Conservation (phyloP, 2,888 invertebrate species). For the Eristalis tenax region DNA sequence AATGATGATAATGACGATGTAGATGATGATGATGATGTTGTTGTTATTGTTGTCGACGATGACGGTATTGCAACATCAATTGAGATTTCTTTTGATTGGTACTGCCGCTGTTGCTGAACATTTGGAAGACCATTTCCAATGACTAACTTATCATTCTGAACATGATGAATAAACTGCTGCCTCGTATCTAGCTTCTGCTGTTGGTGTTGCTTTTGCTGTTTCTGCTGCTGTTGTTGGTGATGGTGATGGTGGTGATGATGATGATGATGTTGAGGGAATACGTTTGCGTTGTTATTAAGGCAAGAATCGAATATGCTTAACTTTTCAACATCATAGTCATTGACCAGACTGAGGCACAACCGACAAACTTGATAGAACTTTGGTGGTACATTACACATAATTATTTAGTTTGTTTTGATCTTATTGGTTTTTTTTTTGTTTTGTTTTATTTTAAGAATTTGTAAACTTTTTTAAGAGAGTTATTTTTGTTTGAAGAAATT, state of each 20-base stretch:
- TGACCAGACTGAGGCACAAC: slow-evolving; percentile 92
- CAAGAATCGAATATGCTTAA: slow-evolving; percentile 78
- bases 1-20: slow-evolving; percentile 8
- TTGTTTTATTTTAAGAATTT: slow-evolving; percentile 24
- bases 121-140: slow-evolving; percentile 49
- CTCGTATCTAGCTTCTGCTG: slow-evolving; percentile 29
- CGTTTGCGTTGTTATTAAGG: slow-evolving; percentile 57
- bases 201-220: slow-evolving; percentile 27
- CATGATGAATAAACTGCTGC: slow-evolving; percentile 1
- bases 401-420: slow-evolving; percentile 79
- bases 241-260: slow-evolving; percentile 38
- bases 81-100: slow-evolving; percentile 28
- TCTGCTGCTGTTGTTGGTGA: slow-evolving; percentile 44
- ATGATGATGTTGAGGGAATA: slow-evolving; percentile 38
- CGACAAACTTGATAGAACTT: slow-evolving; percentile 96
- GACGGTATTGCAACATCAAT: slow-evolving; percentile 31
- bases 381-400: slow-evolving; percentile 95
- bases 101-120: slow-evolving; percentile 5
- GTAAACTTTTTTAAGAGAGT: slow-evolving; percentile 16
- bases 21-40: background rate
- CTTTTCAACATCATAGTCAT: slow-evolving; percentile 89
- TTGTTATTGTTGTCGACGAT: slow-evolving; percentile 10
- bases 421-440: slow-evolving; percentile 31
- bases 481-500: slow-evolving; percentile 30
- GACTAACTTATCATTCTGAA: slow-evolving; percentile 33